Base-by-base conservation (phyloP, 2,797 vertebrate species). In the Tiaroga cobitis region DNA sequence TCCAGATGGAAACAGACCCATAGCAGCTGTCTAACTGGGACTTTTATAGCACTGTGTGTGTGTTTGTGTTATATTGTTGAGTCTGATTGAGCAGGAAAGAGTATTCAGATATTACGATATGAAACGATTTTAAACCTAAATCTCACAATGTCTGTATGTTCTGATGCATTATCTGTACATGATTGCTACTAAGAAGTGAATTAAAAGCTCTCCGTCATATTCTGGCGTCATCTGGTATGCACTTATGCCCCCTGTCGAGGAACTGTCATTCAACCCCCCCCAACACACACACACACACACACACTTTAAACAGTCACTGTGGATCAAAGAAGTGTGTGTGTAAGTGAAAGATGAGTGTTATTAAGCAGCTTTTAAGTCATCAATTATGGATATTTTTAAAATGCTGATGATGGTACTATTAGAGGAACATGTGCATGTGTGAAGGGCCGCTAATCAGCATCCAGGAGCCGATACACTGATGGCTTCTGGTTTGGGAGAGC, bases 1-100 rank as follows among this genome's bases (percentile, higher is more conserved):
- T 97, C 97, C 98, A 99, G 97, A 98, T 99, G 97, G 98, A 97
- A 89, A 90, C 96, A 95, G 96, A 96, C 95, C 95, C 91, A 93
- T 94, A 96, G 96, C 98, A 99, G 98, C 87, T 87, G 81, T 86
- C 85, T 88, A 92, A 90, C 94, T 94, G 16, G 83, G 88, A 77
- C 85, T 70, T 73, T 81, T 78, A 68, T 69, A 46, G 65, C 41
- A n/a, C n/a, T 86, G 79, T 29, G 49, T 85, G 68, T 41, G 74
- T 85, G 69, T 80, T 80, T 63, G 68, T 54, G 72, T 89, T 75
- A 77, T 68, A 9, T 51, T 26, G 75, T 84, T 74, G 13, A 73
- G 73, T 68, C 43, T 70, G 74, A 65, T 18, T 18, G 29, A 72
- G 34, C 29, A n/a, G 70, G 39, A 72, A 70, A 41, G 13, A 80